Base-by-base conservation (phyloP, 2,797 vertebrate species). In the Xenopus petersii region DNA sequence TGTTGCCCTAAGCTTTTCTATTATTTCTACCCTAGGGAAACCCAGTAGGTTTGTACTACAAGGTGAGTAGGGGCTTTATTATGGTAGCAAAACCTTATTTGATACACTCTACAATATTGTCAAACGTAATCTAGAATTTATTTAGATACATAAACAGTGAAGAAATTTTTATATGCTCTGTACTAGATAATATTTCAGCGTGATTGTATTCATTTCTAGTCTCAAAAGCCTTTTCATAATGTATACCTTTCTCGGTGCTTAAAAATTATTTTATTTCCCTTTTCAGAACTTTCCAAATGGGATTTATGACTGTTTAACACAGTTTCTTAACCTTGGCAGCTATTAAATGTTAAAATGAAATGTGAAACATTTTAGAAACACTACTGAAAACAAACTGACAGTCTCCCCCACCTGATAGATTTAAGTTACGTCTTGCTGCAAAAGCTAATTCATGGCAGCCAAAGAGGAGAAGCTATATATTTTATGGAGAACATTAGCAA, bases 341-440 rank as follows among this genome's bases (percentile, higher is more conserved):
- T 73, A 73, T 78, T 78, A 78, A 78, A 78, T 78, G 76, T 78
- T 78, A 78, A 73, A 65, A 69, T 70, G 46, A 73, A 78, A 70
- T 54, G 60, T 15, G 48, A 66, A 73, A 64, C 71, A 78, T 73
- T 64, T 78, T 78, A 36, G 54, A 69, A 78, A 67, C 64, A 68
- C 51, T 55, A 42, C 60, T 69, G 64, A 70, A 78, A 73, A 78
- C 56, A 78, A 73, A 66, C 51, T 69, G 60, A 73, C 66, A 51
- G 65, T 64, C 64, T 65, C 66, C 47, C 49, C 66, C 54, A 73
- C 49, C 75, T 73, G 70, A 73, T 68, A 73, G 75, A 77, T 77
- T 77, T 77, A 73, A 70, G 70, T 68, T 77, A 48, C 60, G 64
- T 63, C 59, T 73, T 64, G 54, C 54, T 42, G 61, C 51, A 63